A percentile compares a stretch with the other conserved stretches of the same genome.
These are phyloP conservation scores for Delphinus delphis DNA, from an alignment of 2,113 vertebrate species.

Conservation along the genomic window DNA sequence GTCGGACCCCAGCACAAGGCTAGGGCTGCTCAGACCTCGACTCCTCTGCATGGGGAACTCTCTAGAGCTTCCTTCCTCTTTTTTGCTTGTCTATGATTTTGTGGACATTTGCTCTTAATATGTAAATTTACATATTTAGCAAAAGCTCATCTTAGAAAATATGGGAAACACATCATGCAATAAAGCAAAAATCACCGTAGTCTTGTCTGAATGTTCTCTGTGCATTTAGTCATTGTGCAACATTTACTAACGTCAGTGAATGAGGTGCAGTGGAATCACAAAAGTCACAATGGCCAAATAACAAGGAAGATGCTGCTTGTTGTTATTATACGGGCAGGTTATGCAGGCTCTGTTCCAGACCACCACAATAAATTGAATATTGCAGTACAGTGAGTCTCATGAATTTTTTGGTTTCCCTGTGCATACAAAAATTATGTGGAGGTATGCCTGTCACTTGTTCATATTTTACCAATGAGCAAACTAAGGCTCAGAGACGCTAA, in stretches of 20 bases:
- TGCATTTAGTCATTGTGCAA: not conserved
- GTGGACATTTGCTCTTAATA: not conserved
- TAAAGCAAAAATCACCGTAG: not conserved
- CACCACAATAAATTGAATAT: not conserved
- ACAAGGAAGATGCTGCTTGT: not conserved
- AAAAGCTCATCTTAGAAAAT: slow-evolving; percentile 38
- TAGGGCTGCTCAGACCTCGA: not conserved
- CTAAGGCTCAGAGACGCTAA: not conserved
- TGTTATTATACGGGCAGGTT: not conserved
- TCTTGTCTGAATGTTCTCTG: not conserved
- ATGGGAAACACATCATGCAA: not conserved
- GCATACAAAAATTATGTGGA: not conserved
- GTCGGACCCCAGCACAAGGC: accelerated
- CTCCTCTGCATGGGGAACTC: not conserved
- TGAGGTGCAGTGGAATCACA: not conserved
- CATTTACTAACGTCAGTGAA: not conserved
- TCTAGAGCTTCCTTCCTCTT: not conserved
- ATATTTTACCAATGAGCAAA: not conserved
- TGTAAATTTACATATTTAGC: not conserved
- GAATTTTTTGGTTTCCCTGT: not conserved
- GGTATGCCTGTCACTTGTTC: not conserved
- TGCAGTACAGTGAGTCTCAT: not conserved
- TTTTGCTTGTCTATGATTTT: not conserved
- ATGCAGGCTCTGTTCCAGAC: not conserved
- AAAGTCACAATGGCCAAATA: not conserved